Conservation (phyloP, 2,888 invertebrate genomes). For the Eristalis arbustorum region DNA sequence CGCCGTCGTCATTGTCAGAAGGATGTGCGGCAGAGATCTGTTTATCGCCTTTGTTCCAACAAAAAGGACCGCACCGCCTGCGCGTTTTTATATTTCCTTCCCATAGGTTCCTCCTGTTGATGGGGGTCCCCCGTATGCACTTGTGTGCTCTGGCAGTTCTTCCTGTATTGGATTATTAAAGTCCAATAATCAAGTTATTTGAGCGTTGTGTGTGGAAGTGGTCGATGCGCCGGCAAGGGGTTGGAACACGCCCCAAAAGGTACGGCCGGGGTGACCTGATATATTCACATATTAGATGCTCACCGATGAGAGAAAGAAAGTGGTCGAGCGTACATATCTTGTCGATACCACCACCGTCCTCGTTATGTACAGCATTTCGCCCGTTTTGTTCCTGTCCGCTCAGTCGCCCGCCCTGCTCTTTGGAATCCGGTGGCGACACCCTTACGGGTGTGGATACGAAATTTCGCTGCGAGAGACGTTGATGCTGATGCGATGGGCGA, state of each 20-base stretch:
- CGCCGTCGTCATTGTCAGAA: not conserved
- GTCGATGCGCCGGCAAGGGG: not conserved
- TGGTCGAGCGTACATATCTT: constrained; percentile 54
- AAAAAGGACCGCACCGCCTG: constrained; percentile 17
- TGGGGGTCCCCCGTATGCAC: constrained; percentile 3
- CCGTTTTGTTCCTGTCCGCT: constrained; percentile 12
- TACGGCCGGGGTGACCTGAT: not conserved
- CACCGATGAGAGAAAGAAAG: constrained; percentile 61
- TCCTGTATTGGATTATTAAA: constrained; percentile 59
- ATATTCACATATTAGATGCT: constrained; percentile 33
- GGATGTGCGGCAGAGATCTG: constrained; percentile 24
- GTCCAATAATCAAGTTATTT: constrained; percentile 67
- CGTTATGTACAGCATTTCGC: constrained; percentile 7
- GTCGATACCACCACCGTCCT: constrained; percentile 25
- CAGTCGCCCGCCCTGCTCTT: not conserved
- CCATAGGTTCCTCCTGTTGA: constrained; percentile 9
- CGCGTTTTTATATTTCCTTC: constrained; percentile 20
- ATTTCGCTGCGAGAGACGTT: constrained; percentile 36
- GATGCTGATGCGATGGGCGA: constrained; percentile 13
- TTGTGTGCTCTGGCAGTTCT: constrained; percentile 49
- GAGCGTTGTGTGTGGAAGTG: not conserved
- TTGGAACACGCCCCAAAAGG: not conserved
- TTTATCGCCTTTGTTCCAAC: constrained; percentile 54
- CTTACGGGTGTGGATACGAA: constrained; percentile 27
- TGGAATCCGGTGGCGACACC: not conserved